Percentiles rank a stretch among this genome's conserved stretches.
These are phyloP conservation scores for Centropyge bicolor DNA, from an alignment of 2,797 vertebrate species.

Conservation along the genomic window DNA sequence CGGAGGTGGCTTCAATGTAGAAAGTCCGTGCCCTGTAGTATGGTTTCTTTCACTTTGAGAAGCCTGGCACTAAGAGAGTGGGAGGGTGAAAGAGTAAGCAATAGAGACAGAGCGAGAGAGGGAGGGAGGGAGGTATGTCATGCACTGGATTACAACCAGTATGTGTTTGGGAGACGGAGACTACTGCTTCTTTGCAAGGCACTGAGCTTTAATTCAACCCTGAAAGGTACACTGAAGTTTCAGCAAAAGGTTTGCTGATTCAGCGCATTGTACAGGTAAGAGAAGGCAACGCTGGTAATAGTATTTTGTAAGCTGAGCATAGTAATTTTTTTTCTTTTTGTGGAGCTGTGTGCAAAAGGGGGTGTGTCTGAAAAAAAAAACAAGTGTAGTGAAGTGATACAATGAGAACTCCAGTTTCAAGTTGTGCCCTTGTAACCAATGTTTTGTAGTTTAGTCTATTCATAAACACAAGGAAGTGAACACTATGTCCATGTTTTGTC, in stretches of 20 bases:
- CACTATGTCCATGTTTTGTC: conserved; percentile 49
- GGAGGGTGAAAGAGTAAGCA: conserved; percentile 71
- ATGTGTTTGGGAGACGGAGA: conserved; percentile 70
- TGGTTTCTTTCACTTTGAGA: conserved; percentile 66
- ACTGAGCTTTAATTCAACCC: conserved; percentile 42
- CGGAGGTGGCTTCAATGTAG: conserved; percentile 33
- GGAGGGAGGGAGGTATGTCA: conserved; percentile 68
- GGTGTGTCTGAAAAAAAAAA: conserved; percentile 77
- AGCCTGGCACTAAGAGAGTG: conserved; percentile 65
- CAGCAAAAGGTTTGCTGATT: conserved; percentile 24
- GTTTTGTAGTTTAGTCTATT: conserved; percentile 24
- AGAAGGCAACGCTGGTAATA: conserved; percentile 15
- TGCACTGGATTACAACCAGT: conserved; percentile 80
- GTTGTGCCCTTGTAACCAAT: conserved; percentile 19
- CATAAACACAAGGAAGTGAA: conserved; percentile 22
- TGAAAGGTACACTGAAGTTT: conserved; percentile 30
- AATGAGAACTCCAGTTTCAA: conserved; percentile 36
- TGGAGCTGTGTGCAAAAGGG: conserved; percentile 77
- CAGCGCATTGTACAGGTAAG: conserved; percentile 69
- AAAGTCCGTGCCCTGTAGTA: conserved; percentile 54
- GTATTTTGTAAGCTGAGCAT: conserved; percentile 30
- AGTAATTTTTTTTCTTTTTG: conserved; percentile 26
- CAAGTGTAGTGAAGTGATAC: conserved; percentile 58
- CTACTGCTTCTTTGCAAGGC: conserved; percentile 60
- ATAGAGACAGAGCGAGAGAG: conserved; percentile 52